Base-by-base conservation (phyloP, 2,113 vertebrate genomes). In the Paralichthys olivaceus region DNA sequence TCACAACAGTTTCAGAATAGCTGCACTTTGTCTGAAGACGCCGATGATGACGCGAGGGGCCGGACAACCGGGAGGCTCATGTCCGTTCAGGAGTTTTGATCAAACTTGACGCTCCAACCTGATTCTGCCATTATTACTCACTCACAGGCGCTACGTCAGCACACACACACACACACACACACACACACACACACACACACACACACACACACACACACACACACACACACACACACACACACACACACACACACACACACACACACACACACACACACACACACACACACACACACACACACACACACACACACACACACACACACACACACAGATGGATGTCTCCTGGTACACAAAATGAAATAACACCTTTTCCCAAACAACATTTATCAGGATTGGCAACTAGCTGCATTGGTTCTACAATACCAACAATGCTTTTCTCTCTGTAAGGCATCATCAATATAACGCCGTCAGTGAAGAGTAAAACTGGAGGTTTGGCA, bases 71-170 rank as follows among this genome's bases (percentile, higher is more conserved):
- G 81, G 83, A 83, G 81, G 64, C 77, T 68, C n/a, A 3, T 37
- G 84, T 87, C 84, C 7, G 5, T 73, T 76, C 47, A 53, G 57
- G 51, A 28, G 17, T 80, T 84, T 28, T 75, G 84, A 92, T 90
- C 75, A 79, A 85, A 84, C 69, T 54, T 75, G 81, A 84, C 71
- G 20, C 77, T 51, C 53, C 29, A 84, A 69, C 88, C 86, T 37
- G 70, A 90, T 82, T 92, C 81, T 91, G 88, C 87, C 90, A 87
- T 79, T 66, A 58, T 74, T 70, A 77, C 76, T 91, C 87, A 87
- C 81, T 83, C 85, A 63, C 68, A 62, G 47, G 43, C 6, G 28
- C 75, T 62, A 70, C 8, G 15, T 73, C 80, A 62, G n/a, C 40
- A 34, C 37, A 37, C 54, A 64, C 65, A 51, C 19, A 70, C 37